Base-by-base conservation (phyloP, 2,888 invertebrate species). In the Spisula subtruncata region DNA sequence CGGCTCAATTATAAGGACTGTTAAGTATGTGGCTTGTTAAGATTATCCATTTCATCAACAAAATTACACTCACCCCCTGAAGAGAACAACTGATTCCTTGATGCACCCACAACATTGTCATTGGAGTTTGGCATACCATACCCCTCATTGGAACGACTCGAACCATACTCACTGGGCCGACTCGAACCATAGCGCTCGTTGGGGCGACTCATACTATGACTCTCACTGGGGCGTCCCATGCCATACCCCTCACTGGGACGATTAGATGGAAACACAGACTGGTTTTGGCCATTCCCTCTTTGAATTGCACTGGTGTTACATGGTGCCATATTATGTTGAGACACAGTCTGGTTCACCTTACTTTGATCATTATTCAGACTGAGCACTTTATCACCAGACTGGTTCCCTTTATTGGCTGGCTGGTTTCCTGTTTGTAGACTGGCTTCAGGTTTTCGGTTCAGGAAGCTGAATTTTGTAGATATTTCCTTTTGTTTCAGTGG, bases 41-140 rank as follows among this genome's bases (percentile, higher is more conserved):
- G 51, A 51, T 16, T 5, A 51, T 16, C 51, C 5, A 51, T 16
- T 51, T 51, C 5, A 51, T 16, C 51, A 51, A 51, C 12, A 16
- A 16, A 66, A 4, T 25, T 0, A 66, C 60, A 66, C 60, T 75
- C 18, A 75, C 75, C 75, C 60, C 88, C 90, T 48, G 85, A 66
- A 12, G 88, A 85, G 85, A 92, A 91, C 51, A 91, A 81, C 41
- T 90, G 92, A 79, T 90, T 89, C 56, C 83, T 89, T 32, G 89
- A 89, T 0, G 10, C 25, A 75, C 75, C 48, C 5, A 14, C 41
- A 25, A 46, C n/a, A 20, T 75, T 51, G 14, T 71, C 84, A 75
- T 51, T 29, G 12, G 35, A 18, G 35, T 75, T 75, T 75, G 32
- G 16, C 10, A 75, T 25, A 48, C 29, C 0, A 20, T 25, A 29